These are phyloP conservation scores for Nasonia longicornis DNA, from an alignment of 1,140 invertebrate genomes.

Conservation along the genomic window DNA sequence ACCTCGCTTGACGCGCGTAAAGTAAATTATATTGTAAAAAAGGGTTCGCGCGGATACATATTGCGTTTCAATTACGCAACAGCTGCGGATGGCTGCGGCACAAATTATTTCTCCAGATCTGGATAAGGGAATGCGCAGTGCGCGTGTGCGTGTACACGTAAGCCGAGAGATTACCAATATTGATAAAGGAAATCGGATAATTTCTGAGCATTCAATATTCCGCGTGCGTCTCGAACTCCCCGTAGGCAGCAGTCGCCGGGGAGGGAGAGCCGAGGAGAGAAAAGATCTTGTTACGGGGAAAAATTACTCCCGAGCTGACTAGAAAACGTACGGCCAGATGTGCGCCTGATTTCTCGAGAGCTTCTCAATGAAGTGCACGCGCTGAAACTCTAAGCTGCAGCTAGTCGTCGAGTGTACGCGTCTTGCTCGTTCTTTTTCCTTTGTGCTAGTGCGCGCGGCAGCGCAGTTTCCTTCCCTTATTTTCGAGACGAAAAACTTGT, in stretches of 20 bases:
- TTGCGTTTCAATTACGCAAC: slow-evolving; percentile 19
- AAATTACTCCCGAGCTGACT: slow-evolving; percentile 42
- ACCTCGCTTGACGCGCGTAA: no score
- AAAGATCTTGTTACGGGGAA: slow-evolving; percentile 45
- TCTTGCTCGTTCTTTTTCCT: slow-evolving; percentile 14
- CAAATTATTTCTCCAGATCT: slow-evolving; percentile 43
- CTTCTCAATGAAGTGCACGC: slow-evolving; percentile 36
- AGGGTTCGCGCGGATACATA: neutral
- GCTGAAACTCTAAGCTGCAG: slow-evolving; percentile 43
- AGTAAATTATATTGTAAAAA: no score
- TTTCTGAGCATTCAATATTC: slow-evolving; percentile 48
- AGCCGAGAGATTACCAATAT: slow-evolving; percentile 48
- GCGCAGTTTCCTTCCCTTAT: slow-evolving; percentile 6
- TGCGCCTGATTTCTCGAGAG: slow-evolving; percentile 47
- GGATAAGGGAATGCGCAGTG: slow-evolving; percentile 28
- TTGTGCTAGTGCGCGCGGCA: neutral
- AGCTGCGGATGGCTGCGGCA: neutral
- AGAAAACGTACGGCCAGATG: slow-evolving; percentile 40
- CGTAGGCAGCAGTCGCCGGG: neutral
- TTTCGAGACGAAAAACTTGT: slow-evolving; percentile 30
- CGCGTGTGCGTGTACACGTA: neutral
- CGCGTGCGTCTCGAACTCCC: slow-evolving; percentile 28
- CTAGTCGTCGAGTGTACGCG: neutral
- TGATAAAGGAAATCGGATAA: slow-evolving; percentile 49
- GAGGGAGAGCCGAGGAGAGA: neutral